phyloP scores from a whole-genome alignment of 2,888 invertebrate genomes.

The Copidosoma aretas region DNA sequence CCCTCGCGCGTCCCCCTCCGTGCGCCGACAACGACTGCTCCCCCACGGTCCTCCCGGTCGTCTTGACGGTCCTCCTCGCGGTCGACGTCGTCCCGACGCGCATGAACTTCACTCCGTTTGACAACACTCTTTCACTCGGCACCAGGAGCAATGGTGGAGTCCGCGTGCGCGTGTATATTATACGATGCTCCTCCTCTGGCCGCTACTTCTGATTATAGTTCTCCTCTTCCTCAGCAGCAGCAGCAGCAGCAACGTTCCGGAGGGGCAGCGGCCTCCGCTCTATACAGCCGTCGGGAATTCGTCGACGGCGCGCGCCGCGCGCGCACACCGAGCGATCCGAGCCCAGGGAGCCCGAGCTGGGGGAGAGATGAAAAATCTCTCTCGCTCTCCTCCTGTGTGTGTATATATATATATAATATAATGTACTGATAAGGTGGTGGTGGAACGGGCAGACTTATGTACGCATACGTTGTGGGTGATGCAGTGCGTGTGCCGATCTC shows the following conservation, averaged over 20 bases:
- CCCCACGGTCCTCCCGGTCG: not conserved
- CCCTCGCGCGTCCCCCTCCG: not conserved
- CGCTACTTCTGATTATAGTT: not conserved
- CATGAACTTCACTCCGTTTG: constrained; percentile 12
- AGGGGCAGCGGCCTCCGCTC: no score
- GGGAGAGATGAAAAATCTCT: not conserved
- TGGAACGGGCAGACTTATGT: no score
- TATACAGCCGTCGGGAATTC: no score
- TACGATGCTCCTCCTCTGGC: not conserved
- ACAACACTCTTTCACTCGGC: not conserved
- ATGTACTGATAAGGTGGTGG: no score
- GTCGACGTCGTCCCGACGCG: constrained; percentile 10
- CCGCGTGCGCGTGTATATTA: not conserved
- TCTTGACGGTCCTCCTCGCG: not conserved
- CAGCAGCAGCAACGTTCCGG: not conserved
- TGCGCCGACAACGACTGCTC: not conserved
- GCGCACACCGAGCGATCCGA: no score
- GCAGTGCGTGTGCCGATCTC: no score
- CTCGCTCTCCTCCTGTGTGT: not conserved
- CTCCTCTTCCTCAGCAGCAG: not conserved
- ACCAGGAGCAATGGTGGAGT: not conserved
- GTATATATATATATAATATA: not conserved
- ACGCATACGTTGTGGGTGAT: no score
- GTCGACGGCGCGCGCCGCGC: no score
- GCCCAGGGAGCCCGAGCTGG: no score